phyloP scores from a whole-genome alignment of 35 echinoderm and acorn worm genomes.

The Apostichopus parvimensis region DNA sequence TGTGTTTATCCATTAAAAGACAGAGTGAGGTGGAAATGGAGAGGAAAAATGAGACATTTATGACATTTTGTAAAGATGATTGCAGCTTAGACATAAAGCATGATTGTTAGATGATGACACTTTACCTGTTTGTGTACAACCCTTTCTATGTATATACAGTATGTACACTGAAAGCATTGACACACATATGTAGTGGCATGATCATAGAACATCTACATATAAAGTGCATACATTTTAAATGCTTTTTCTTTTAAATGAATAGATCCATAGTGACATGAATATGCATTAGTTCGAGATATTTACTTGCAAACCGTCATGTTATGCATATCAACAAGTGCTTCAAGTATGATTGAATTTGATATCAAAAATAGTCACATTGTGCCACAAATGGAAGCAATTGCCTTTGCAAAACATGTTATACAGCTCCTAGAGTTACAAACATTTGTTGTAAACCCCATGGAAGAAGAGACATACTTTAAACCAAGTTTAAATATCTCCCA shows the following conservation, averaged over 20 bases:
- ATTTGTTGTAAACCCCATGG: too few species aligned
- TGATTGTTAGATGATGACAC: background rate
- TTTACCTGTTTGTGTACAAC: background rate
- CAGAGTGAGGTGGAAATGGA: constrained; percentile 9
- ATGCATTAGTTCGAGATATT: background rate
- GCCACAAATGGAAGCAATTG: constrained; percentile 10
- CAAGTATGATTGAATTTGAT: background rate
- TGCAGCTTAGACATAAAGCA: background rate
- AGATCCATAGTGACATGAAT: background rate
- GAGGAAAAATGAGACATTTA: constrained; percentile 18
- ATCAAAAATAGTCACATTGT: background rate
- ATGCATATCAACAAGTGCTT: background rate
- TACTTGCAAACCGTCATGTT: background rate
- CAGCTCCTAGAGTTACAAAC: too few species aligned
- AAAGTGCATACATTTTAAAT: background rate
- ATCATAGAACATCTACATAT: background rate
- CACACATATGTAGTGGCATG: background rate
- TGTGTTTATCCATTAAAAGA: background rate
- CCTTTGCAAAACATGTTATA: too few species aligned
- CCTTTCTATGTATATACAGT: background rate
- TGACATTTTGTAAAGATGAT: background rate
- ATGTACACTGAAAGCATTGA: background rate
- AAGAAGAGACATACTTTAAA: too few species aligned
- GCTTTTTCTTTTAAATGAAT: background rate
- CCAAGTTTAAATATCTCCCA: too few species aligned